phyloP scores from a whole-genome alignment of 2,797 vertebrate genomes.

The Chloroceryle amazona region DNA sequence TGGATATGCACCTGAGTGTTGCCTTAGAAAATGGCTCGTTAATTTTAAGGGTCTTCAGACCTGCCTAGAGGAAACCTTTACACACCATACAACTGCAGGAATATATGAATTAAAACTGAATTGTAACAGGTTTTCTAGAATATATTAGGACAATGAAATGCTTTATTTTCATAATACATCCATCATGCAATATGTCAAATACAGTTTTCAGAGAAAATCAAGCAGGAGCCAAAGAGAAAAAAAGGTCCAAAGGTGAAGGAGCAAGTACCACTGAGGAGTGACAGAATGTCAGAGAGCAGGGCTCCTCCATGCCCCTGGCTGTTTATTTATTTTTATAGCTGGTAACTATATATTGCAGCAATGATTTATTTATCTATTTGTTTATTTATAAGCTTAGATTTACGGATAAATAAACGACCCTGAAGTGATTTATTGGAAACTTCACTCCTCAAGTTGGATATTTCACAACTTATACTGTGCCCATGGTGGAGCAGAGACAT shows the following conservation, averaged over 20 bases:
- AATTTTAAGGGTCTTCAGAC: slow-evolving; percentile 56
- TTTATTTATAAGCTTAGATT: background rate
- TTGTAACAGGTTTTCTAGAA: background rate
- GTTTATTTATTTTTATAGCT: slow-evolving; percentile 38
- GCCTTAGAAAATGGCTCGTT: slow-evolving; percentile 5
- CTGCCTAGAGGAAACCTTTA: background rate
- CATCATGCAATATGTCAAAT: slow-evolving; percentile 15
- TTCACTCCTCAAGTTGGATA: background rate
- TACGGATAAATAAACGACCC: background rate
- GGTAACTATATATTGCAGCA: background rate
- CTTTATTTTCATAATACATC: slow-evolving; percentile 11
- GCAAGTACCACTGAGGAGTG: slow-evolving; percentile 7
- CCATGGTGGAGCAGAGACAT: background rate
- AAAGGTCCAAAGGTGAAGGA: slow-evolving; percentile 39
- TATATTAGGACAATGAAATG: slow-evolving; percentile 13
- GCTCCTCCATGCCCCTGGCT: background rate
- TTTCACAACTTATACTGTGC: background rate
- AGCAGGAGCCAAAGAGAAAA: slow-evolving; percentile 30
- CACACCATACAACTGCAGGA: background rate
- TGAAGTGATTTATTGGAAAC: slow-evolving; percentile 1
- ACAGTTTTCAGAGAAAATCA: slow-evolving; percentile 27
- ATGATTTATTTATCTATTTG: background rate
- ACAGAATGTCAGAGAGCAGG: slow-evolving; percentile 31
- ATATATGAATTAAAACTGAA: background rate
- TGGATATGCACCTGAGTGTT: slow-evolving; percentile 20